phyloP scores from a whole-genome alignment of 2,797 vertebrate genomes.

The Hipposideros larvatus region DNA sequence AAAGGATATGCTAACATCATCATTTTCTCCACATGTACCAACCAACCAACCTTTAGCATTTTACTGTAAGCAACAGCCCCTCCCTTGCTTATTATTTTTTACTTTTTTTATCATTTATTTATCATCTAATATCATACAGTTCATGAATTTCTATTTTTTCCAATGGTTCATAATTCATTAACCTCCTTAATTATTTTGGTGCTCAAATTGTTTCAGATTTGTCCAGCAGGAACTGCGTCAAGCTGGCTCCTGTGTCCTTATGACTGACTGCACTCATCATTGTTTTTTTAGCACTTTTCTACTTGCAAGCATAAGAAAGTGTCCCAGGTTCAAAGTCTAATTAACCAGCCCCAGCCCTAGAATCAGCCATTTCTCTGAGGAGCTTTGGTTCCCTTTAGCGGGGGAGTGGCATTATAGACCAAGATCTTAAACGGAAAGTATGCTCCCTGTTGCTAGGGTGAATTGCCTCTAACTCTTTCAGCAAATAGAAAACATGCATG shows the following conservation, averaged over 20 bases:
- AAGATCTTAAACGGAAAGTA: neutral
- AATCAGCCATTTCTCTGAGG: neutral
- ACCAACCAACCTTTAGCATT: neutral
- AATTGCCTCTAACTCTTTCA: neutral
- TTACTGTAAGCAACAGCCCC: neutral
- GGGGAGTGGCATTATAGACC: neutral
- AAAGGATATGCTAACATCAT: neutral
- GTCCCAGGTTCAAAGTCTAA: neutral
- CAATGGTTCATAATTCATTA: conserved; percentile 9
- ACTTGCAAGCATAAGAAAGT: conserved; percentile 14
- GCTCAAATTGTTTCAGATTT: neutral
- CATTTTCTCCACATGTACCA: neutral
- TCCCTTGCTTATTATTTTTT: conserved; percentile 26
- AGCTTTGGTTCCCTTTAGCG: neutral
- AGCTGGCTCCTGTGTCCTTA: neutral
- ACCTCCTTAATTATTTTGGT: neutral
- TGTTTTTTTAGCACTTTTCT: conserved; percentile 10
- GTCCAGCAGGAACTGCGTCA: neutral
- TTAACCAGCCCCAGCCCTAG: neutral
- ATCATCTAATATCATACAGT: neutral
- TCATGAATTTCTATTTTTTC: neutral
- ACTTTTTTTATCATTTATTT: conserved; percentile 19
- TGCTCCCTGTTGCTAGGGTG: neutral
- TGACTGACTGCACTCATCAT: neutral
- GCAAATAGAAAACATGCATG: neutral